These are phyloP conservation scores for Dynastes maya DNA, from an alignment of 2,888 invertebrate species.

Conservation along the genomic window DNA sequence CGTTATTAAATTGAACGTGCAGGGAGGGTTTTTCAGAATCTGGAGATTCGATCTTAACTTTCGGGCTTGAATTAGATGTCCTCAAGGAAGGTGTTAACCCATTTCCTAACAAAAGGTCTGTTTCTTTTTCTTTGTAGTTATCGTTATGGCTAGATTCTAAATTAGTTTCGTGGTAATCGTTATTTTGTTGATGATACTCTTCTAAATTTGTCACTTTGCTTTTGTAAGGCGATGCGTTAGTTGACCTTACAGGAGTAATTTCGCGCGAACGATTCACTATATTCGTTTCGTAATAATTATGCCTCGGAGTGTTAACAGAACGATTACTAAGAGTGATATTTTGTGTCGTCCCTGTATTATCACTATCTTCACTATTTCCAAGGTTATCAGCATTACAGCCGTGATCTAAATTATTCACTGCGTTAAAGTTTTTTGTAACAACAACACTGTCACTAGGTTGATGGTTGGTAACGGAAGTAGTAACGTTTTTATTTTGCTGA, in stretches of 20 bases:
- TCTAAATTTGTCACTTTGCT: neutral
- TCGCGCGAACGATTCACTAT: constrained; percentile 27
- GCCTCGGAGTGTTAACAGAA: constrained; percentile 17
- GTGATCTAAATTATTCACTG: constrained; percentile 27
- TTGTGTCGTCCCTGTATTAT: constrained; percentile 35
- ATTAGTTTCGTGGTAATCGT: constrained; percentile 39
- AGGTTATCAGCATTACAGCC: constrained; percentile 18
- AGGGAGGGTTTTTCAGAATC: constrained; percentile 68
- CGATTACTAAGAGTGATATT: constrained; percentile 18
- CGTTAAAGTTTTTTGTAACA: constrained; percentile 16
- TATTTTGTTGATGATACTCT: neutral
- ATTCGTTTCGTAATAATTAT: constrained; percentile 33
- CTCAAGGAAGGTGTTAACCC: constrained; percentile 50
- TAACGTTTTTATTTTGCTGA: constrained; percentile 41
- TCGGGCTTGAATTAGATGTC: constrained; percentile 12
- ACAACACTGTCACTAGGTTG: constrained; percentile 33
- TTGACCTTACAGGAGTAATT: constrained; percentile 34
- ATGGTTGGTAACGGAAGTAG: constrained; percentile 49
- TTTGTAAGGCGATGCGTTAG: constrained; percentile 42
- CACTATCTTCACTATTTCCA: constrained; percentile 29
- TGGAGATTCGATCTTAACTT: constrained; percentile 53
- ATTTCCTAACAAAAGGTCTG: constrained; percentile 53
- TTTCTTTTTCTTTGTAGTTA: constrained; percentile 50
- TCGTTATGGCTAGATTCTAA: constrained; percentile 46
- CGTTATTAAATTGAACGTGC: constrained; percentile 76